Percentiles rank a stretch among this genome's conserved stretches.
These are phyloP conservation scores for Xiphophorus couchianus DNA, from an alignment of 2,113 vertebrate genomes.

Conservation along the genomic window DNA sequence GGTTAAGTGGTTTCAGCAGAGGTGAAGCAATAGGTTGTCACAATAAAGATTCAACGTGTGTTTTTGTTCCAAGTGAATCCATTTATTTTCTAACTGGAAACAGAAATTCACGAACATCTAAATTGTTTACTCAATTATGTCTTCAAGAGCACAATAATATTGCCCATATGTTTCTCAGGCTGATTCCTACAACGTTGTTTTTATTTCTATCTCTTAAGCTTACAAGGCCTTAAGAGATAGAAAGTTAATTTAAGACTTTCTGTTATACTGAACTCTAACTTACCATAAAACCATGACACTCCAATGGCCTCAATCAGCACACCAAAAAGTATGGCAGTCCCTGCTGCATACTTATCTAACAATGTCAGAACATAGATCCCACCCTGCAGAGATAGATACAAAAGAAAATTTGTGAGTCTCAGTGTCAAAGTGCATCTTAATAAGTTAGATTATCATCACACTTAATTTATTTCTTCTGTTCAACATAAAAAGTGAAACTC, in stretches of 20 bases:
- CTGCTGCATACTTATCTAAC: conserved; percentile 95
- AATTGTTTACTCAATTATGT: conserved; percentile 12
- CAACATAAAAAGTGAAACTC: too few relatives aligned
- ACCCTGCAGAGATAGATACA: conserved; percentile 78
- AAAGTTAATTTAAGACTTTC: not conserved
- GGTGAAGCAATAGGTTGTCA: conserved; percentile 1
- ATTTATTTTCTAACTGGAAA: not conserved
- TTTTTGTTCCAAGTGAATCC: conserved; percentile 10
- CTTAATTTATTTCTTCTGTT: too few relatives aligned
- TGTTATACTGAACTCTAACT: conserved; percentile 30
- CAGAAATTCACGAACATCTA: not conserved
- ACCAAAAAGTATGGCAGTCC: conserved; percentile 95
- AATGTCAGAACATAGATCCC: conserved; percentile 96
- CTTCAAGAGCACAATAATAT: not conserved
- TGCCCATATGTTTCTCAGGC: not conserved
- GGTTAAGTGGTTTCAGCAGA: conserved; percentile 18
- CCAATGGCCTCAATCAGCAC: conserved; percentile 97
- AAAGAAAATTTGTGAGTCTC: conserved; percentile 2
- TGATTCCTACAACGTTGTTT: not conserved
- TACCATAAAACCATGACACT: conserved; percentile 99
- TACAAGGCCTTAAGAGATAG: not conserved
- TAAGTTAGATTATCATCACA: too few relatives aligned
- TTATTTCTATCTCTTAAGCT: not conserved
- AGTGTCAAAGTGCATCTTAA: not conserved
- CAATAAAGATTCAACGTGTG: not conserved